These are phyloP conservation scores for Solenodon paradoxus DNA, from an alignment of 2,113 vertebrate genomes.

Conservation along the genomic window DNA sequence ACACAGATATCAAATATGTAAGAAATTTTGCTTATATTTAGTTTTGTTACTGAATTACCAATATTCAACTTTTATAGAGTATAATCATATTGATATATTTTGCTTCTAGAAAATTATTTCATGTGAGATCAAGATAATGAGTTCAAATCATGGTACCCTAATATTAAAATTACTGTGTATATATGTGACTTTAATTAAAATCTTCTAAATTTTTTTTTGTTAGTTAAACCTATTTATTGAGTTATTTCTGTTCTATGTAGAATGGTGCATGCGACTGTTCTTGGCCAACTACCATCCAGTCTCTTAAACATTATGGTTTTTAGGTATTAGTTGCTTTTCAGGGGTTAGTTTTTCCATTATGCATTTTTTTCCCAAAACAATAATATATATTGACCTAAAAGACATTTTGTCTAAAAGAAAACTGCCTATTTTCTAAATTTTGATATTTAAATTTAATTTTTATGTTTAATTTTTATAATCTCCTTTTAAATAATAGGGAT, in stretches of 20 bases:
- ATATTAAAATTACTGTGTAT: slow-evolving; percentile 26
- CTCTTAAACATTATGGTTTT: background rate
- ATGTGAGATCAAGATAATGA: background rate
- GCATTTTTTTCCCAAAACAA: background rate
- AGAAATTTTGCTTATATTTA: background rate
- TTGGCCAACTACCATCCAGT: background rate
- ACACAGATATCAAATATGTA: slow-evolving; percentile 41
- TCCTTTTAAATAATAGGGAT: background rate
- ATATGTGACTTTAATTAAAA: background rate
- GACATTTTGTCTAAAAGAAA: background rate
- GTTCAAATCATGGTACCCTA: background rate
- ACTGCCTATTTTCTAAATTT: background rate
- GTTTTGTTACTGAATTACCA: background rate
- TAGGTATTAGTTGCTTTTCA: background rate
- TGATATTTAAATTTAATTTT: background rate
- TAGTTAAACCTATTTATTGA: background rate
- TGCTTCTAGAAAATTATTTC: background rate
- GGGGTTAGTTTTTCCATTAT: background rate
- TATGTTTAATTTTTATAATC: background rate
- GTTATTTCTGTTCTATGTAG: background rate
- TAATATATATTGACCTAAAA: background rate
- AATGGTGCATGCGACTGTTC: background rate
- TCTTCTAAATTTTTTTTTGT: background rate
- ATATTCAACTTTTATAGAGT: background rate
- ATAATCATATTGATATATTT: background rate